These are phyloP conservation scores for Selenia dentaria DNA, from an alignment of 2,888 invertebrate species.

Conservation along the genomic window DNA sequence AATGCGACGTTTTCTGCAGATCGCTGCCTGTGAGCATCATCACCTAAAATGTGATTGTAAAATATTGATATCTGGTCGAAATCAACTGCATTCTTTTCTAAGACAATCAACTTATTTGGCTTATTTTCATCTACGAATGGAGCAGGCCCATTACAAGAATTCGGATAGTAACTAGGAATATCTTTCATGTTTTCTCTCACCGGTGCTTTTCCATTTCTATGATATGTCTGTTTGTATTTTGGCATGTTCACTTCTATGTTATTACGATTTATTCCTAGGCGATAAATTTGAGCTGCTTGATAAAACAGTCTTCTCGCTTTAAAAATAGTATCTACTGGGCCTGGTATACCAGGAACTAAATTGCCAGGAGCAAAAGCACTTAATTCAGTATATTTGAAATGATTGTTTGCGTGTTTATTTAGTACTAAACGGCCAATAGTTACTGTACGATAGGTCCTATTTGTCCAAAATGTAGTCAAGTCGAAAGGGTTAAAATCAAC, in stretches of 20 bases:
- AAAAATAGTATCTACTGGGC: slow-evolving; percentile 79
- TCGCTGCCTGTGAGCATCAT: slow-evolving; percentile 51
- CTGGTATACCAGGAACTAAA: slow-evolving; percentile 71
- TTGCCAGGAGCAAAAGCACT: slow-evolving; percentile 67
- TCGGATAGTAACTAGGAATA: slow-evolving; percentile 49
- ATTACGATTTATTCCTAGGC: slow-evolving; percentile 46
- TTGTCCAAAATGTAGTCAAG: slow-evolving; percentile 68
- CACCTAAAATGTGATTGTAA: slow-evolving; percentile 86
- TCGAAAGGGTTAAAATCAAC: slow-evolving; percentile 73
- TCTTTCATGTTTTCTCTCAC: slow-evolving; percentile 40
- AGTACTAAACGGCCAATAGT: slow-evolving; percentile 76
- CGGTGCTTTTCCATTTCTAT: slow-evolving; percentile 44
- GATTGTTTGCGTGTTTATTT: slow-evolving; percentile 75
- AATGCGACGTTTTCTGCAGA: slow-evolving; percentile 20
- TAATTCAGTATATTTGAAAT: slow-evolving; percentile 79
- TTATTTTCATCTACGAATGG: slow-evolving; percentile 41
- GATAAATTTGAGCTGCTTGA: slow-evolving; percentile 79
- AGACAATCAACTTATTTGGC: slow-evolving; percentile 36
- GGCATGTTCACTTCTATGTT: slow-evolving; percentile 46
- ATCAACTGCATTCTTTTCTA: slow-evolving; percentile 40
- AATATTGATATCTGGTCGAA: slow-evolving; percentile 88
- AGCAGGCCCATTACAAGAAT: slow-evolving; percentile 46
- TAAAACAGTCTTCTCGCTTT: slow-evolving; percentile 78
- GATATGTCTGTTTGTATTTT: slow-evolving; percentile 39
- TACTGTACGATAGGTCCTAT: slow-evolving; percentile 71